phyloP scores from a whole-genome alignment of 2,888 invertebrate species.

The Callyntrura sp. region DNA sequence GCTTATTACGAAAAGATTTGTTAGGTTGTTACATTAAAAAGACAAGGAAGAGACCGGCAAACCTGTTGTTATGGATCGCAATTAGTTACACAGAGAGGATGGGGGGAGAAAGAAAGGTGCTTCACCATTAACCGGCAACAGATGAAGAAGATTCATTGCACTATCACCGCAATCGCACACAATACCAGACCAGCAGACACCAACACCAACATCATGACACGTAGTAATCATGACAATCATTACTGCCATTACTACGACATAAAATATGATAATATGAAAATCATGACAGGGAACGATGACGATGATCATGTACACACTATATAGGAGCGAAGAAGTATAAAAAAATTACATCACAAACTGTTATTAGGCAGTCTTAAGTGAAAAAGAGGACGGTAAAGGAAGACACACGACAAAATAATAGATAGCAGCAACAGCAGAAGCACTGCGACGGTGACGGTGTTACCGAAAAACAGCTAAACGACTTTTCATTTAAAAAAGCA shows the following conservation, averaged over 20 bases:
- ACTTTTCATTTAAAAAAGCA: neutral
- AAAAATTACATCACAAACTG: too few species aligned
- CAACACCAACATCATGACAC: constrained; percentile 27
- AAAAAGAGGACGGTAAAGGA: neutral
- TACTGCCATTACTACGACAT: constrained; percentile 37
- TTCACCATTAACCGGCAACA: constrained; percentile 14
- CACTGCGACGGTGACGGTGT: neutral
- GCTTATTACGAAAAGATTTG: neutral
- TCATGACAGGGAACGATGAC: constrained; percentile 41
- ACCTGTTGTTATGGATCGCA: constrained; percentile 34
- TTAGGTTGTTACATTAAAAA: neutral
- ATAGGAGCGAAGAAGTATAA: too few species aligned
- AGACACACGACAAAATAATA: constrained; percentile 9
- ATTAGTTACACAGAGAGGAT: neutral
- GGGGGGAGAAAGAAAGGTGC: neutral
- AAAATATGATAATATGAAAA: constrained; percentile 54
- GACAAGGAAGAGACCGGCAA: neutral
- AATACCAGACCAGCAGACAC: constrained; percentile 21
- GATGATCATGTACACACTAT: constrained; percentile 12
- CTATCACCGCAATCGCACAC: constrained; percentile 36
- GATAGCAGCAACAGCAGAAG: neutral
- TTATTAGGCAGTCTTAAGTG: neutral
- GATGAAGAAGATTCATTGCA: constrained; percentile 48
- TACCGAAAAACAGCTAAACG: constrained; percentile 12
- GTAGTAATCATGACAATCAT: constrained; percentile 48